These are phyloP conservation scores for Marasmarcha lunaedactyla DNA, from an alignment of 2,888 invertebrate genomes.

Conservation along the genomic window DNA sequence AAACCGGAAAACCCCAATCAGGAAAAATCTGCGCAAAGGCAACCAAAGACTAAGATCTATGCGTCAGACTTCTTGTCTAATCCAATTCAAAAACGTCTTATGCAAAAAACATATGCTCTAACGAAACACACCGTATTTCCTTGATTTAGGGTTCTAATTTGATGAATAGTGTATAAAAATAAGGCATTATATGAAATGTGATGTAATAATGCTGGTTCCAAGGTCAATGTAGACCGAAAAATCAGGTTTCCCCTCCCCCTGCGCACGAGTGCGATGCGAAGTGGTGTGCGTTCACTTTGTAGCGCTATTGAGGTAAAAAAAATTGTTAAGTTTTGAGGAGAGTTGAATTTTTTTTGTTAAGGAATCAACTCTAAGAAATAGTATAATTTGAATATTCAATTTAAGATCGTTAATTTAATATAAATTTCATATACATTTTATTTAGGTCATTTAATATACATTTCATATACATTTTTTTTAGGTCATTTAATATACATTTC, in stretches of 20 bases:
- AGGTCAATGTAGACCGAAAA: slow-evolving; percentile 67
- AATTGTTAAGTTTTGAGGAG: not conserved
- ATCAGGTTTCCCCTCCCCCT: slow-evolving; percentile 51
- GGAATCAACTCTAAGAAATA: not conserved
- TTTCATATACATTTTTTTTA: no score
- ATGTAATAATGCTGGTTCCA: slow-evolving; percentile 58
- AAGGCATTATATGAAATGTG: slow-evolving; percentile 52
- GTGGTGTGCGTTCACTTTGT: slow-evolving; percentile 7
- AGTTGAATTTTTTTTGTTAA: not conserved
- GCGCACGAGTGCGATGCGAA: slow-evolving; percentile 14
- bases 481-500: no score
- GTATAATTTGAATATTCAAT: not conserved
- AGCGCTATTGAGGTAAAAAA: not conserved
- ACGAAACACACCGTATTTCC: no score
- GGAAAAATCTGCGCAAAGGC: slow-evolving; percentile 48
- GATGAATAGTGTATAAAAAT: slow-evolving; percentile 17
- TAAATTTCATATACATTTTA: no score
- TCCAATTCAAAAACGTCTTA: slow-evolving; percentile 19
- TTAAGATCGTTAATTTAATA: not conserved
- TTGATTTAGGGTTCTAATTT: not conserved
- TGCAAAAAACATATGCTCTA: no score
- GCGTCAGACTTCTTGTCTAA: slow-evolving; percentile 25
- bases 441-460: no score
- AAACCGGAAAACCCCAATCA: slow-evolving; percentile 17
- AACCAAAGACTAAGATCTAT: slow-evolving; percentile 39